Base-by-base conservation (phyloP, 2,797 vertebrate genomes). In the Cyprinella venusta region DNA sequence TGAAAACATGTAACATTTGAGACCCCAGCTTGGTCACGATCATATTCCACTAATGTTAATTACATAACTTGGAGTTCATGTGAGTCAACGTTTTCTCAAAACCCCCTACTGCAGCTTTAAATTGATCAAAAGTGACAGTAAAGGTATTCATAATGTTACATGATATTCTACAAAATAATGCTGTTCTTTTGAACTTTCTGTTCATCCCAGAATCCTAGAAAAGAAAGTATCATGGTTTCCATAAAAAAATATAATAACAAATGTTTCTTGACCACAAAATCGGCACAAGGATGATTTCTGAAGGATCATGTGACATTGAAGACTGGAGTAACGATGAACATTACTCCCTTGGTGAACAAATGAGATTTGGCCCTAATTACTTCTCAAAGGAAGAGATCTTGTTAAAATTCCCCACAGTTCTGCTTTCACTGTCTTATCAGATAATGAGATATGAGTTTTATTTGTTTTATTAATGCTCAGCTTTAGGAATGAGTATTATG, bases 391-490 rank as follows among this genome's bases (percentile, higher is more conserved):
- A 72, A 52, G 26, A 30, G 30, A 9, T 65, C 33, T 36, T 36
- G 18, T 67, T 36, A 13, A 74, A 54, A 36, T n/a, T 54, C 18
- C 24, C 59, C 2, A 15, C 12, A 63, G 26, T 30, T 63, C 13
- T 63, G 24, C 24, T 63, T 13, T 26, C 24, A 63, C 59, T 36
- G 18, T 54, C 30, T 19, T 74, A 19, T 21, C 6, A 1, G 8
- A 7, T 36, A 54, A 33, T 52, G 1, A 1, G 1, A 71, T 30
- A 21, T 54, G 24, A 15, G 26, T 36, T 72, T 50, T 72, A 72
- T 33, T 54, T 74, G 33, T 54, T 74, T 74, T 74, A 54, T 54
- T 74, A 74, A 54, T 74, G 30, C 48, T 36, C 10, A 4, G 71
- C 71, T 52, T 52, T 36, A 52, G 48, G 45, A 21, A 33, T 8